Evolutionary conservation across 2,888 invertebrate genomes (phyloP), one percentile per base, ranked within the genome.

Genomic region (Heliconius ismenius): DNA sequence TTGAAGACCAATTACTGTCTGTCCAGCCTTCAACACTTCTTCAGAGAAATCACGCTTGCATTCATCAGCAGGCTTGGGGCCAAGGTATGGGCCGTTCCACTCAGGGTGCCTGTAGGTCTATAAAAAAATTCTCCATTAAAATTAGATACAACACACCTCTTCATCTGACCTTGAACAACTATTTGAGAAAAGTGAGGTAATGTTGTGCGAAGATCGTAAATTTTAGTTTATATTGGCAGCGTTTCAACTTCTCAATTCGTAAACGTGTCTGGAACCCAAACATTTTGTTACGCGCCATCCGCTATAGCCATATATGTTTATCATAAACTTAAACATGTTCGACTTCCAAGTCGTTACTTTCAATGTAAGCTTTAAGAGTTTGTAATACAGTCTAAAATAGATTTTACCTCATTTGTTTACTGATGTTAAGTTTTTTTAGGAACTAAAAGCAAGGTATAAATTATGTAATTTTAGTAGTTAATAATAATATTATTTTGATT

Each of bases 1-100:
- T 92, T 99, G 99, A 74, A 99, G 97, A 86, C 98, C 98, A 86
- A 99, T 97, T 86, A 98, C 95, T 82, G 96, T 96, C 93, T 99
- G 96, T 39, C 98, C 98, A 82, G 98, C 98, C 84, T 96, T 96
- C 85, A 99, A 89, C 88, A 97, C 97, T 89, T 98, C 99, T 0
- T 98, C 98, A 32, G 96, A 96, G 95, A 99, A 99, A 58, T 99
- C 97, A 82, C 98, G 97, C 91, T 98, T 98, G 96, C 98, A 97
- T 90, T 98, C 98, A 26, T 98, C 98, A 79, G 98, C 91, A 85
- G 99, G 98, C 93, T 98, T 98, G 87, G 99, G 99, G 89, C 99
- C 99, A 79, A 99, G 95, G 90, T 95, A 96, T 78, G 99, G 98
- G 88, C 98, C 98, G 78, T 91, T 95, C 96, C 96, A 98, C 87